Evolutionary conservation across 1,140 invertebrate genomes (phyloP).

Genomic region (Spodoptera litura): DNA sequence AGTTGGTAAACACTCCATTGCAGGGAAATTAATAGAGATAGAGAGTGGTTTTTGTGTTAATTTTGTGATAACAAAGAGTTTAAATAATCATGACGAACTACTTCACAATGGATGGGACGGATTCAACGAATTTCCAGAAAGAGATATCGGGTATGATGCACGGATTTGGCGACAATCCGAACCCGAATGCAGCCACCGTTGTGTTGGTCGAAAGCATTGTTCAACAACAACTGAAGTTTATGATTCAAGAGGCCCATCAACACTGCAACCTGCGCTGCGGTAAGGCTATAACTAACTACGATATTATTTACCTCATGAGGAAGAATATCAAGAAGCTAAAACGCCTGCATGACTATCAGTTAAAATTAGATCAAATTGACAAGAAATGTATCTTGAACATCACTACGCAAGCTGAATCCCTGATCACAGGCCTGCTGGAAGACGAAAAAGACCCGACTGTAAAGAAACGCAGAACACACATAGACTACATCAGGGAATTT

Average conservation of each 20-base stretch:
- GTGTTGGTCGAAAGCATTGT: conserved; percentile 89
- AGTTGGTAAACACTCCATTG: background rate
- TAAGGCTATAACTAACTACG: conserved; percentile 84
- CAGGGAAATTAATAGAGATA: background rate
- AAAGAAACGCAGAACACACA: conserved; percentile 75
- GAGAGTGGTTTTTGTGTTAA: background rate
- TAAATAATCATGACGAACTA: conserved; percentile 68
- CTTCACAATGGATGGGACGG: conserved; percentile 72
- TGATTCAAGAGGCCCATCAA: conserved; percentile 87
- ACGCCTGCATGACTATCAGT: conserved; percentile 75
- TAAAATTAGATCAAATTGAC: conserved; percentile 76
- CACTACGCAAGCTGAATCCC: conserved; percentile 54
- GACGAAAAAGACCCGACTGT: conserved; percentile 70
- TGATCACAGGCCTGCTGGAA: conserved; percentile 65
- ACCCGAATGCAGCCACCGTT: conserved; percentile 89
- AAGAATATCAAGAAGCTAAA: conserved; percentile 85
- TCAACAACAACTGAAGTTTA: conserved; percentile 87
- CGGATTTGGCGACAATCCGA: conserved; percentile 90
- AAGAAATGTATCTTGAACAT: conserved; percentile 60
- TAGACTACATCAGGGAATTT: conserved; percentile 85
- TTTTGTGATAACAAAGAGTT: background rate
- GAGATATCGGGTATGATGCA: conserved; percentile 91
- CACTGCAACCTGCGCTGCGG: conserved; percentile 81
- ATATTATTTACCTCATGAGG: conserved; percentile 89
- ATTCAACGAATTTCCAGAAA: conserved; percentile 83